Base-by-base conservation (phyloP, 2,113 vertebrate genomes). In the Chionodraco myersi region DNA sequence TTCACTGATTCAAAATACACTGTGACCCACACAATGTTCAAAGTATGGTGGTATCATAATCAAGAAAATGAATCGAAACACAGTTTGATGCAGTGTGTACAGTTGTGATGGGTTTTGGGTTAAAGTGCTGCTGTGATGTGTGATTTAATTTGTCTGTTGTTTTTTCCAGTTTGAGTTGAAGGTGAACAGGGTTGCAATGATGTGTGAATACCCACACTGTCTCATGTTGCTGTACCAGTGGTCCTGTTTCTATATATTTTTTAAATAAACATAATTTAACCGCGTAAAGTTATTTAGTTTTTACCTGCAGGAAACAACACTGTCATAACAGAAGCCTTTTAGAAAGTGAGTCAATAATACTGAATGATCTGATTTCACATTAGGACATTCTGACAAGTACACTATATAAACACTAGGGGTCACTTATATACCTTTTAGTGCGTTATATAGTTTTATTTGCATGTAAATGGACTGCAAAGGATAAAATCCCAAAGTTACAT, bases 241-340 rank as follows among this genome's bases (percentile, higher is more conserved):
- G 4, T 87, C 78, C 75, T 83, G 73, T 92, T 91, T 91, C 78
- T 89, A 80, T 87, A 78, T 87, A 72, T 90, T 88, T 91, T 91
- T 89, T 77, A 86, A 93, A 92, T 89, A 90, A 91, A 91, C 6
- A 74, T 70, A 82, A 88, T 86, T 70, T 72, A 88, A 90, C 6
- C 15, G 72, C n/a, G 6, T 0, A 6, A 34, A 3, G 10, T 36
- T 21, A 1, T 21, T 74, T 45, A 18, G 6, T 61, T 65, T 67
- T 26, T n/a, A 12, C 4, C 15, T 47, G 21, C 36, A 18, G 71
- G 10, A 23, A 54, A 21, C 34, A 11, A 5, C 52, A 4, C 18
- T 1, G 10, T 36, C 13, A 48, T 26, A n/a, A 44, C 18, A 41
- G 36, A 1, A 5, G 64, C 63, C 14, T 34, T 51, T 52, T 52